phyloP scores from a whole-genome alignment of 2,113 vertebrate species.

The Potamarius usumacintae region DNA sequence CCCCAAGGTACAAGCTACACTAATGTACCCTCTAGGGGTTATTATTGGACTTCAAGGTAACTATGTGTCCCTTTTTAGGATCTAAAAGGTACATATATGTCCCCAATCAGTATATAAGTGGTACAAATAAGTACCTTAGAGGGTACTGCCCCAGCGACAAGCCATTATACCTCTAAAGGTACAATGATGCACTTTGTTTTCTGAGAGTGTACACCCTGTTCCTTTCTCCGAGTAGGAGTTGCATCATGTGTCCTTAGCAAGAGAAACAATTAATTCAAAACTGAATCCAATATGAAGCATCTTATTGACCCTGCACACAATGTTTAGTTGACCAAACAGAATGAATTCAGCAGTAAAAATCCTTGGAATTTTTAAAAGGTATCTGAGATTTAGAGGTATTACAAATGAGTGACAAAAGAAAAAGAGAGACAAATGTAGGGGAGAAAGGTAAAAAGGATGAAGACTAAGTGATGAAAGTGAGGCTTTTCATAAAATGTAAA shows the following conservation, averaged over 20 bases:
- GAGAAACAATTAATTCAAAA: constrained; percentile 50
- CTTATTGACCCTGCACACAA: constrained; percentile 47
- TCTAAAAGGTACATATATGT: no score
- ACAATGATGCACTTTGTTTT: no score
- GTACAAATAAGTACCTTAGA: no score
- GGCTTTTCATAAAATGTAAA: constrained; percentile 54
- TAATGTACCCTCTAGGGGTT: no score
- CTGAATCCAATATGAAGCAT: constrained; percentile 39
- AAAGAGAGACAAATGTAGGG: not conserved
- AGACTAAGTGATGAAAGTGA: constrained; percentile 38
- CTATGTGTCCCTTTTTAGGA: no score
- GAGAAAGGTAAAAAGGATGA: constrained; percentile 18
- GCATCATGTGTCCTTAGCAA: constrained; percentile 29
- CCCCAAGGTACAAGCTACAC: no score
- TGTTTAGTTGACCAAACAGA: constrained; percentile 42
- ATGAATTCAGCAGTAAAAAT: constrained; percentile 51
- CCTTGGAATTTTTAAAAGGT: constrained; percentile 23
- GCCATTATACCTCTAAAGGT: no score
- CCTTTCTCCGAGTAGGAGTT: constrained; percentile 2
- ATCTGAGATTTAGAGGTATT: constrained; percentile 51
- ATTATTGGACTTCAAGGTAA: no score
- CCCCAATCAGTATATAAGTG: no score
- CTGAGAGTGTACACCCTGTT: not conserved
- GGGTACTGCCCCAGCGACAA: no score
- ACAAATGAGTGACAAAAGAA: constrained; percentile 28